Conservation (phyloP, 2,888 invertebrate genomes). For the Lasioglossum morio region DNA sequence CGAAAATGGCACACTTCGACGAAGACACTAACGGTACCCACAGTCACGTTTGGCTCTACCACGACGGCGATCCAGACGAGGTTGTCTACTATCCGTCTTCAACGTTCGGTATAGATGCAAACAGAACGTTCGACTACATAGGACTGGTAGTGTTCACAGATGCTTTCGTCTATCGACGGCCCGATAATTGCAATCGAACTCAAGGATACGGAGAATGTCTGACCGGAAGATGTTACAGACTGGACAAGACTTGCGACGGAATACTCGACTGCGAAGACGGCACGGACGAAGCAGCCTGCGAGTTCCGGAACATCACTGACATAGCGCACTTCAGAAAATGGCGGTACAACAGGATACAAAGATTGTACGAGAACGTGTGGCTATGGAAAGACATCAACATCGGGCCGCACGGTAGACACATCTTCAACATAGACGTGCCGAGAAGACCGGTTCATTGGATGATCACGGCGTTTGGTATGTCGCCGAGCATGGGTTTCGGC, state of each 20-base stretch:
- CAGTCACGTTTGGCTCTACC: constrained; percentile 93
- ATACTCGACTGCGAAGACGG: constrained; percentile 92
- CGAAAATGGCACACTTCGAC: constrained; percentile 95
- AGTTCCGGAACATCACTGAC: constrained; percentile 88
- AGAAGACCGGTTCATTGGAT: constrained; percentile 95
- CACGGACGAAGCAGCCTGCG: constrained; percentile 93
- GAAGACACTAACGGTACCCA: constrained; percentile 94
- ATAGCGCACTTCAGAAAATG: constrained; percentile 91
- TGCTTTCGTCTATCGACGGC: constrained; percentile 90
- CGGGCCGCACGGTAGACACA: constrained; percentile 95
- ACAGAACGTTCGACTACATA: constrained; percentile 95
- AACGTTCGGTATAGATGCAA: constrained; percentile 96
- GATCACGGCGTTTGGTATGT: constrained; percentile 96
- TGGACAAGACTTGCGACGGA: constrained; percentile 92
- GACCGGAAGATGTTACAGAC: constrained; percentile 91
- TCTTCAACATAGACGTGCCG: constrained; percentile 95
- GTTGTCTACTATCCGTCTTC: constrained; percentile 95
- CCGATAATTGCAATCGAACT: constrained; percentile 89
- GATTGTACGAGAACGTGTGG: constrained; percentile 98
- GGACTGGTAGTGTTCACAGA: constrained; percentile 97
- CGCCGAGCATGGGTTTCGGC: constrained; percentile 94
- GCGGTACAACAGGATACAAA: constrained; percentile 94
- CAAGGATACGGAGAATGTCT: constrained; percentile 92
- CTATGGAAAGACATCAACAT: constrained; percentile 97
- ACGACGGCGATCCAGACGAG: constrained; percentile 93